Conservation (phyloP, 2,113 vertebrate species). For the Tursiops truncatus region DNA sequence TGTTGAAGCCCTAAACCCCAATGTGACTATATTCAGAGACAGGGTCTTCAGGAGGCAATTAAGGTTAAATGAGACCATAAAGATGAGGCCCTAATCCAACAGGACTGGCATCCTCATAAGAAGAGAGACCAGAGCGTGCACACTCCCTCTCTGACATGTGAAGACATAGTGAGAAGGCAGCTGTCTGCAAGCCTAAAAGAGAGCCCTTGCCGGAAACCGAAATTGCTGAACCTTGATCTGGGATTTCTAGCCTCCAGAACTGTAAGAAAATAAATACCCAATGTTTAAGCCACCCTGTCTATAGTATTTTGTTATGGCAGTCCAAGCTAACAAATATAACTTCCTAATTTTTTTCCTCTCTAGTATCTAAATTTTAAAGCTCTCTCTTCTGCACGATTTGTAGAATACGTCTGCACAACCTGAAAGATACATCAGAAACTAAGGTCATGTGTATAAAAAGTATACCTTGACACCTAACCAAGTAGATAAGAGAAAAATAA, state of each 20-base stretch:
- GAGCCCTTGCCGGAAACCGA: not conserved
- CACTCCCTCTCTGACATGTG: not conserved
- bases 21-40: not conserved
- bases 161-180: not conserved
- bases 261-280: not conserved
- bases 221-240: not conserved
- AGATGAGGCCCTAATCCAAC: not conserved
- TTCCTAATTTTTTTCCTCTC: not conserved
- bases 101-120: not conserved
- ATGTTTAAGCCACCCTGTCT: not conserved
- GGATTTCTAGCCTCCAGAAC: not conserved
- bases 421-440: not conserved
- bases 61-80: not conserved
- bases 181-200: not conserved
- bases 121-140: not conserved
- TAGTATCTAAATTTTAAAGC: not conserved
- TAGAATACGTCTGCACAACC: not conserved
- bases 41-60: not conserved
- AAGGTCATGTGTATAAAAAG: not conserved
- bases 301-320: not conserved
- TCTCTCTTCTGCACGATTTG: not conserved
- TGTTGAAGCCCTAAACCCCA: not conserved
- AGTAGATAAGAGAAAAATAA: conserved; percentile 17
- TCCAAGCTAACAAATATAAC: not conserved
- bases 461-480: not conserved